Evolutionary conservation across 2,888 invertebrate genomes (phyloP), one percentile per base, ranked within the genome.

Genomic region (Patella depressa): DNA sequence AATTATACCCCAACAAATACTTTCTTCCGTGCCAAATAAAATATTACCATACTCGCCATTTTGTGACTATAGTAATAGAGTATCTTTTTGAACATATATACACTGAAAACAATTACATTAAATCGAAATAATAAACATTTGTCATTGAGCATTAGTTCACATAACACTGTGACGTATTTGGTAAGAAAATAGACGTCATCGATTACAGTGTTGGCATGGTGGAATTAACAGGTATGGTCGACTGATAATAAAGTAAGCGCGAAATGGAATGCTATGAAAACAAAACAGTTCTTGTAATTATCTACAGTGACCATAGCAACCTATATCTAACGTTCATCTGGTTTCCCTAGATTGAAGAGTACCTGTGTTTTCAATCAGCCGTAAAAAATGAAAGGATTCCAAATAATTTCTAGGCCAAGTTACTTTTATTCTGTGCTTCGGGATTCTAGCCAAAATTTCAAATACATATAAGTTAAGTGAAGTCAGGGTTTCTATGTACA

Each of bases 331-430:
- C 19, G 19, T 65, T 19, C 11, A 65, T 65, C 65, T 65, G 7
- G 59, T 19, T 65, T 65, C 24, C 24, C 14, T 24, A 12, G 19
- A 65, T 65, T 65, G 65, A 65, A 65, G 65, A 65, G 65, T 65
- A 65, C 65, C 65, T 65, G 65, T 65, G 65, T 65, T 65, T 65
- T 65, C 65, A 65, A 65, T 65, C 65, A 65, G 65, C 65, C 19
- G 24, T 65, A 65, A 65, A 65, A 65, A 65, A 65, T 24, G 65
- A 65, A 24, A 65, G 24, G 65, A 65, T 24, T 24, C 19, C n/a
- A 19, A 65, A 19, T 14, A 19, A 65, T 24, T 65, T 24, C 65
- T 24, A 65, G 19, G 19, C 24, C 65, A 65, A 24, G 65, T 24
- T 24, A 65, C 65, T 65, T 19, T 24, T 24, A 24, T 65, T 45